Base-by-base conservation (phyloP, 1,140 invertebrate species). In the Magallana angulata region DNA sequence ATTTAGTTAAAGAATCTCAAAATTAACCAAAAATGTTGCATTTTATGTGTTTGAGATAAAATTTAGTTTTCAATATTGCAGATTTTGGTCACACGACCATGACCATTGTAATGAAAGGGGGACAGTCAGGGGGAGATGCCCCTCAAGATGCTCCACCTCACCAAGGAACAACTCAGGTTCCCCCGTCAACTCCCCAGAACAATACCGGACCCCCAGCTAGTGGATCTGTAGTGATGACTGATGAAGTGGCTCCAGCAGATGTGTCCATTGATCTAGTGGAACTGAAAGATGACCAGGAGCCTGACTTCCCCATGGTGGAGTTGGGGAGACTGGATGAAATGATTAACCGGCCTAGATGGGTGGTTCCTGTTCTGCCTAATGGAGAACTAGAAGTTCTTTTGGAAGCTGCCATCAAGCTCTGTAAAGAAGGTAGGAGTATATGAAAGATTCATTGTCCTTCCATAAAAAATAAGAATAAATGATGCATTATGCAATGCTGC, bases 351-450 rank as follows among this genome's bases (percentile, higher is more conserved):
- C 97, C 98, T 89, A 96, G 98, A 92, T 99, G 98, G 98, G 98
- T 99, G 84, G 98, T 99, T 30, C 98, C 98, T 68, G 98, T 99
- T 60, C 95, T 99, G 91, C 98, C 98, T 7, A 98, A 98, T 92
- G 98, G 98, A 95, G 98, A 99, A 95, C 95, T 99, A 91, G 98
- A 99, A 96, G 97, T 97, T 92, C 96, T 99, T 82, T 95, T 99
- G 82, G 97, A 98, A 95, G 97, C 98, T 89, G 97, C 98, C 86
- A 98, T 98, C 90, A 97, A 98, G 92, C 96, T 98, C 84, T 97
- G 97, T 92, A 96, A 96, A 95, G 96, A 96, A 95, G 97, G 97
- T 97, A 95, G 92, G 88, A 8, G 7, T 30, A 36, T 12, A 36
- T 30, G 36, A 48, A 3, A 48, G 36, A 85, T 14, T 81, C 80